phyloP scores from a whole-genome alignment of 2,888 invertebrate genomes.

The Priocnemis perturbator region DNA sequence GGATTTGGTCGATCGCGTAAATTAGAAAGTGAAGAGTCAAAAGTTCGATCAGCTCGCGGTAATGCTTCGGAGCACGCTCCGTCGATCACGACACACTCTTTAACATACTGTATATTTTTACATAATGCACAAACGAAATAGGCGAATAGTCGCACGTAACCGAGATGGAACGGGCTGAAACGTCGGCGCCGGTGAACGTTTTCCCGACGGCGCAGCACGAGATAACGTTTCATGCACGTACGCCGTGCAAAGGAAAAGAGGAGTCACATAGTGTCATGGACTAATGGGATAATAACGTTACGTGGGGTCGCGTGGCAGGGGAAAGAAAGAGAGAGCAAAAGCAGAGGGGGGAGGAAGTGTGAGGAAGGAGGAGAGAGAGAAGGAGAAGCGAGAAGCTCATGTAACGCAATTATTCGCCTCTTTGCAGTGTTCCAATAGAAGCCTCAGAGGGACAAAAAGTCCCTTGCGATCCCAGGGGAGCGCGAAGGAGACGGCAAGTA shows the following conservation, averaged over 20 bases:
- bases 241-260: background rate
- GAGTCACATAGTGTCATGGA: slow-evolving; percentile 15
- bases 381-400: slow-evolving; percentile 34
- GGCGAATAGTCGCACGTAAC: too few relatives aligned
- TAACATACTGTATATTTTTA: too few relatives aligned
- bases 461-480: slow-evolving; percentile 13
- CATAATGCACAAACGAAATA: too few relatives aligned
- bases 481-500: background rate
- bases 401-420: slow-evolving; percentile 59
- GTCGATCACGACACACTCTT: too few relatives aligned
- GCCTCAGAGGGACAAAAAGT: slow-evolving; percentile 39
- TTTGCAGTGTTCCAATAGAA: slow-evolving; percentile 42
- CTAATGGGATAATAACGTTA: slow-evolving; percentile 63
- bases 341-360: slow-evolving; percentile 6
- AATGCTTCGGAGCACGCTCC: too few relatives aligned
- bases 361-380: slow-evolving; percentile 4
- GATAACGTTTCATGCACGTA: too few relatives aligned
- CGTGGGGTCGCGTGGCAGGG: slow-evolving; percentile 56
- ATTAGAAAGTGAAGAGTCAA: too few relatives aligned
- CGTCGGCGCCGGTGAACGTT: too few relatives aligned
- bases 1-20: too few relatives aligned
- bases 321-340: slow-evolving; percentile 14
- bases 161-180: too few relatives aligned
- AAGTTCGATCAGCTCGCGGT: too few relatives aligned
- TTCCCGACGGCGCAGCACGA: too few relatives aligned